Percentiles rank a stretch among this genome's conserved stretches.
Evolutionary conservation across 2,113 vertebrate genomes (phyloP).

Genomic region (Hippocampus comes): DNA sequence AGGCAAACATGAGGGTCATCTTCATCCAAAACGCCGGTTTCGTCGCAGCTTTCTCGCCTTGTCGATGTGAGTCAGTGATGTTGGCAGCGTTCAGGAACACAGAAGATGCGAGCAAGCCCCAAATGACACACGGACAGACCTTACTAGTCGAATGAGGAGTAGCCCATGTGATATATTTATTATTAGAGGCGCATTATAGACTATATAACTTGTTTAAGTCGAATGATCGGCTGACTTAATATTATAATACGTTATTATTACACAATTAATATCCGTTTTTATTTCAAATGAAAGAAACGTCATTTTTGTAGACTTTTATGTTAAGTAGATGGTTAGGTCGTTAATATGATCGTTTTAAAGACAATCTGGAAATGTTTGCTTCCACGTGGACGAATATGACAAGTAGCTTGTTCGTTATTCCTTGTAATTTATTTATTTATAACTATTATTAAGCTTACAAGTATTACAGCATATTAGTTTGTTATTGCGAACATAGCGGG

Average conservation of each 20-base stretch:
- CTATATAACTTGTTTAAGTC: conserved; percentile 40
- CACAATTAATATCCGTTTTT: not conserved
- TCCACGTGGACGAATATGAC: conserved; percentile 58
- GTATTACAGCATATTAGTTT: conserved; percentile 63
- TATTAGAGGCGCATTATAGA: conserved; percentile 45
- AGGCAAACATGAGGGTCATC: conserved; percentile 75
- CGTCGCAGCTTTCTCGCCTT: conserved; percentile 75
- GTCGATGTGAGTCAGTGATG: conserved; percentile 60
- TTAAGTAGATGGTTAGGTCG: conserved; percentile 49
- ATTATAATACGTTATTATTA: conserved; percentile 40
- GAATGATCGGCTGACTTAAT: conserved; percentile 42
- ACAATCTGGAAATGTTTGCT: conserved; percentile 68
- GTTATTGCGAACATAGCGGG: conserved; percentile 50
- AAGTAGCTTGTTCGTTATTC: conserved; percentile 50
- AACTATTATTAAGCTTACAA: conserved; percentile 68
- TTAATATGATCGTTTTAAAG: conserved; percentile 56
- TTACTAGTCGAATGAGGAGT: conserved; percentile 51
- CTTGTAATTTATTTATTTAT: conserved; percentile 79
- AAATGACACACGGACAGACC: conserved; percentile 46
- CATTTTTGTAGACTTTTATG: conserved; percentile 30
- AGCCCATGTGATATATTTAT: conserved; percentile 21
- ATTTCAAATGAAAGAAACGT: conserved; percentile 4
- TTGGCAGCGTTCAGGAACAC: conserved; percentile 58
- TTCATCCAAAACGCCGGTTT: conserved; percentile 76
- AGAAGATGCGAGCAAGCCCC: conserved; percentile 48